Evolutionary conservation across 2,797 vertebrate genomes (phyloP), one percentile per base, ranked within the genome.

Genomic region (Cercopithecus hamlyni): DNA sequence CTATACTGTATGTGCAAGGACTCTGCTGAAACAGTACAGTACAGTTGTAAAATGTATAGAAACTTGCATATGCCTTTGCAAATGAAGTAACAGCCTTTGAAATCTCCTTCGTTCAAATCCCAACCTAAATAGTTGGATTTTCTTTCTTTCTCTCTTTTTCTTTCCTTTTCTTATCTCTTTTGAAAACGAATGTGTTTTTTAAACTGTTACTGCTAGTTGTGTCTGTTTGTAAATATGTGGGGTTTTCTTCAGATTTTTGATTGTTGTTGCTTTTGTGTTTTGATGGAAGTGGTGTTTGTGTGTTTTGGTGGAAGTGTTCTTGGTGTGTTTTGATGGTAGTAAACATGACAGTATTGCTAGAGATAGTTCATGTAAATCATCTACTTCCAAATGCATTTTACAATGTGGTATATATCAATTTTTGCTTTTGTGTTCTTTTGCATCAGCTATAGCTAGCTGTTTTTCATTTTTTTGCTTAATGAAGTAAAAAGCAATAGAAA

Each of bases 401-500:
- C 58, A 75, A 76, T 26, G n/a, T 17, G 70, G 3, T 64, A 1
- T 82, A 26, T 43, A 30, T 45, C 36, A 85, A 7, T 94, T 93
- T 95, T 61, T 73, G 50, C 4, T 88, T 93, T 97, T 95, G 81
- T 88, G 57, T 88, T 75, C 50, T 27, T 94, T 93, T 95, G 20
- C 41, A 72, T 96, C 27, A 70, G 3, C 22, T 82, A 55, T 86
- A 96, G 41, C n/a, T 95, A 72, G 76, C 30, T 94, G 36, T 93
- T 95, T 93, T 89, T 52, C 55, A 55, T 83, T 79, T 86, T 97
- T 96, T 97, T 96, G 50, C 55, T 89, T 95, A 93, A 93, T 94
- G 91, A 95, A 85, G 58, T 97, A 61, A 93, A 94, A 85, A 84
- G 55, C 61, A 95, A 86, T 93, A 92, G 91, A 91, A 97, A 96